Base-by-base conservation (phyloP, 2,888 invertebrate genomes). In the Aricia artaxerxes region DNA sequence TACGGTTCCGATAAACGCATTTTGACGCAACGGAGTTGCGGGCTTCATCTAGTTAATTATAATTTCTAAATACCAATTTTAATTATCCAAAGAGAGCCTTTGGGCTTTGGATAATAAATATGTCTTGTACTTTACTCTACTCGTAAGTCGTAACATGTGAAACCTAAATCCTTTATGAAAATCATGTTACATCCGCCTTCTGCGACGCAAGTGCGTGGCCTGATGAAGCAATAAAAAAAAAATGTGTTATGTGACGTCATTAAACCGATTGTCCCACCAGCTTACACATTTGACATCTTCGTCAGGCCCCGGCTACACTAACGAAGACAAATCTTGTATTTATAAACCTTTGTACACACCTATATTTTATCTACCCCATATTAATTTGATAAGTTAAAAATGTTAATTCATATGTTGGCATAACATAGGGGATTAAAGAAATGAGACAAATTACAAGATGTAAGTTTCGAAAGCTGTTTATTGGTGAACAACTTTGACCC, bases 201-300 rank as follows among this genome's bases (percentile, higher is more conserved):
- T 87, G 87, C 83, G 82, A 90, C 89, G 88, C 87, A 88, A 86
- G 87, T 90, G 92, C 88, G 87, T 89, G 89, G 87, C 87, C 88
- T 89, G 88, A 89, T 89, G 88, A 89, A 90, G 91, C 91, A 89
- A 91, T 84, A 83, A 88, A 88, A 88, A 89, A 87, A 79, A 80
- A 38, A 40, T 35, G 38, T 76, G 31, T 78, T 61, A 81, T 77
- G 79, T 78, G 73, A 78, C 79, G 77, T 78, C 76, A 75, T 81
- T 76, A 57, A 53, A 57, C 31, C 16, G 76, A 53, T 76, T 76
- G 76, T 76, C 53, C 53, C 53, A 76, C 76, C 31, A 53, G 57
- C 53, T 76, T 38, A 69, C 69, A 69, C 69, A 69, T 69, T 69
- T 69, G 69, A 69, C 35, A 69, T 69, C 13, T 64, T 69, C 35